Base-by-base conservation (phyloP, 2,888 invertebrate species). In the Pachymerium ferrugineum region DNA sequence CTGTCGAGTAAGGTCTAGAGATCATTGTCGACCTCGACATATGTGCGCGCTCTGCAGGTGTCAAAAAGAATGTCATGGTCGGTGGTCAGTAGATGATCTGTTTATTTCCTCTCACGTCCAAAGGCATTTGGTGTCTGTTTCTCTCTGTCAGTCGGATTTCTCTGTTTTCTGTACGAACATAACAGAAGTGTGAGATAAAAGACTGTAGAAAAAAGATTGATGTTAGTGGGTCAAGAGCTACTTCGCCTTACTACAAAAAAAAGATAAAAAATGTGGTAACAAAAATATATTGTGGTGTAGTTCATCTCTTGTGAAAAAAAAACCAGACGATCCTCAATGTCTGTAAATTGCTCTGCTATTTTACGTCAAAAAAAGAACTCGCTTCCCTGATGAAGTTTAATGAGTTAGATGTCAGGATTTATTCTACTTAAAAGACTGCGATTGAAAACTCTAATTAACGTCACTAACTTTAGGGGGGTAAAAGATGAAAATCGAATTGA, bases 181-280 rank as follows among this genome's bases (percentile, higher is more conserved):
- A 54, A 5, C 22, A 25, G 25, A 47, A 54, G 25, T 25, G 54
- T 25, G 54, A 54, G 54, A 54, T 54, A 54, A 54, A n/a, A 54
- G 54, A 54, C 25, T 54, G 54, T 22, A 19, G 25, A 8, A 54
- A 28, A 54, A 54, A 54, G 54, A 54, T 54, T 54, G 54, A 54
- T 54, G 54, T 25, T 54, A 25, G 54, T 54, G 54, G 54, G 54
- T 54, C 54, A 54, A 54, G 54, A 54, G 54, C 25, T 54, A 54
- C 54, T 54, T 54, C 54, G 25, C 54, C 14, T 22, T 25, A 25
- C 54, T 25, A 19, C 8, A 54, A 38, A n/a, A 38, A 54, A 54
- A 54, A 54, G 54, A 54, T 54, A 54, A 54, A 54, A 54, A n/a
- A n/a, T n/a, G 54, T 54, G 54, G 54, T 54, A 54, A 54, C 54